Base-by-base conservation (phyloP, 1,140 invertebrate species). In the Meloidogyne exigua region DNA sequence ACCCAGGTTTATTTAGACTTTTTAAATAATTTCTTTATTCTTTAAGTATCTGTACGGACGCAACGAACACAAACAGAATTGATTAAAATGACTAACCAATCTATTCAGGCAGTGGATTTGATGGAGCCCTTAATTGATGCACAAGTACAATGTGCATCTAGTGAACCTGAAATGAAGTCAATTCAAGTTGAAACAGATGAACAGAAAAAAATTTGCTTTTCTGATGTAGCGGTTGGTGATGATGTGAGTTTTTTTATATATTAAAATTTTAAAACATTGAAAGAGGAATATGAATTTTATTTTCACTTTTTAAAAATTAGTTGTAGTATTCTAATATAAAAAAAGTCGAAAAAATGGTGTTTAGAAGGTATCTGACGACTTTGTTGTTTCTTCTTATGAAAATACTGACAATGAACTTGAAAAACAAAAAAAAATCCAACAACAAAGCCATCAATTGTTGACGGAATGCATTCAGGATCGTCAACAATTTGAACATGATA, bases 401-500 rank as follows among this genome's bases (percentile, higher is more conserved):
- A 39, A 26, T 44, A 39, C 2, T 25, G n/a, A n/a, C n/a, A n/a
- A n/a, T n/a, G 42, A 32, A 44, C 36, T 72, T 64, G 72, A 65
- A 36, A 36, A 28, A n/a, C 26, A 64, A 15, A 21, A 63, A 21
- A 36, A 21, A 57, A n/a, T 64, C 7, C 21, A 57, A 32, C 72
- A 62, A 23, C 72, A 62, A 57, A 62, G 65, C 11, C 42, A 65
- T 25, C 72, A 73, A 73, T 39, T 73, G 57, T 32, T 73, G 57
- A 62, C 36, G 21, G 72, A 73, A 25, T 73, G 72, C 44, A 73
- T 73, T 21, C 49, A 73, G 13, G 72, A 65, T 32, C 42, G 72
- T 7, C 72, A 73, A 68, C 25, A 79, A 78, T 80, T 79, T 70
- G 78, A 78, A 68, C 36, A 66, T 13, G 68, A 79, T 23, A 26